Evolutionary conservation across 2,888 invertebrate genomes (phyloP), one percentile per base, ranked within the genome.

Genomic region (Heliothis peltigera): DNA sequence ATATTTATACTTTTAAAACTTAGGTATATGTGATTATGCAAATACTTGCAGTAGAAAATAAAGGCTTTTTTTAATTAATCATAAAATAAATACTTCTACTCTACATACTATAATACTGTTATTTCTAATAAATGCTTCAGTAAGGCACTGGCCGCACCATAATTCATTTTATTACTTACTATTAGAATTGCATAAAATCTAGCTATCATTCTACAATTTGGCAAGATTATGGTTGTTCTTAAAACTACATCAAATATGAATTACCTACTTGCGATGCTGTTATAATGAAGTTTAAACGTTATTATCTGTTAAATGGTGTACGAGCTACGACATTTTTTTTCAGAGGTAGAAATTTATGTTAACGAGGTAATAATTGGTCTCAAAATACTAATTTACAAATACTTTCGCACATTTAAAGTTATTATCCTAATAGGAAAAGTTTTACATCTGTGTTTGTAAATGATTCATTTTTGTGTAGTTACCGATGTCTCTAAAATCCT

Each of bases 341-440:
- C n/a, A 39, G 39, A 39, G 39, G 39, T 39, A 39, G 15, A 35
- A 4, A 35, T 28, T n/a, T 28, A 28, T 4, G 35, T 35, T 12
- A 2, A 35, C 4, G 35, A 35, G 12, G 15, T 2, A 6, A 3
- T 4, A 3, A 39, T 39, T 39, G n/a, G 15, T 39, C 39, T n/a
- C 4, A 39, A 39, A 39, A 39, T 39, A 39, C 39, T 39, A 10
- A 39, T n/a, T 39, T 15, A 39, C n/a, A 39, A 39, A 39, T 39
- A 39, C 39, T 39, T 47, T 42, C 35, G 17, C 47, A 55, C 46
- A 51, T 53, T 54, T 32, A 32, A 18, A 71, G 44, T 19, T 51
- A 55, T 46, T 39, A 43, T 7, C n/a, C 52, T 55, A 55, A 39
- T 60, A 56, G 44, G 12, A 28, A 56, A 25, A 25, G 25, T 52